Conservation (phyloP, 2,113 vertebrate species). For the Ellobius talpinus region DNA sequence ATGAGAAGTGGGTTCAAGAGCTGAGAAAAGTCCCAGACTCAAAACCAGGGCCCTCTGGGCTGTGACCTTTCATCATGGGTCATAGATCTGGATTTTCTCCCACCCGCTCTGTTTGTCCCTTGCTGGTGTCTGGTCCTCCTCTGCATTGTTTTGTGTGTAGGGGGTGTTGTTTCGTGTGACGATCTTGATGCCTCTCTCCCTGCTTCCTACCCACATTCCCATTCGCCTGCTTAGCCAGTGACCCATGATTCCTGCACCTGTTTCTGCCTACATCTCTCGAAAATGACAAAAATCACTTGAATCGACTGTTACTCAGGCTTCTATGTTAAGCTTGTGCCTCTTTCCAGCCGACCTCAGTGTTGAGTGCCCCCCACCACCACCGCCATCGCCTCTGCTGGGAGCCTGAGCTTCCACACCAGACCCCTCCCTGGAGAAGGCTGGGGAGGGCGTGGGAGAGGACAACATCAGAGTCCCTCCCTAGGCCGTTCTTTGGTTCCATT, state of each 20-base stretch:
- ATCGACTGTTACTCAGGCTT: rapidly evolving
- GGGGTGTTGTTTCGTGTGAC: background rate
- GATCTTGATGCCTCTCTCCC: background rate
- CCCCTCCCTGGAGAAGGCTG: background rate
- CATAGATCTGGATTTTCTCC: background rate
- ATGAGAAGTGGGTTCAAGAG: too few species aligned
- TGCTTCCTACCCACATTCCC: background rate
- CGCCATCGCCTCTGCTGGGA: background rate
- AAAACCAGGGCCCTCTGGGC: background rate
- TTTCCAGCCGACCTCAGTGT: background rate
- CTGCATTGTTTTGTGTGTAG: background rate
- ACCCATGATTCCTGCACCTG: too few species aligned
- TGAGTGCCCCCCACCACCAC: background rate
- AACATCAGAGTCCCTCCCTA: rapidly evolving
- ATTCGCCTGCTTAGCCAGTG: too few species aligned
- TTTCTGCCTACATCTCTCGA: background rate
- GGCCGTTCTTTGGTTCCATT: rapidly evolving
- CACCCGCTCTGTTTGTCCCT: too few species aligned
- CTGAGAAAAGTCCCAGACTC: background rate
- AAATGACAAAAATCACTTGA: background rate
- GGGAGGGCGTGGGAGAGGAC: rapidly evolving
- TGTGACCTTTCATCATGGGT: too few species aligned
- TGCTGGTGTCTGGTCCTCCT: background rate
- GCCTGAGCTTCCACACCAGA: background rate
- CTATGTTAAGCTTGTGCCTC: background rate